Evolutionary conservation across 2,888 invertebrate genomes (phyloP).

Genomic region (Lasioglossum vierecki): DNA sequence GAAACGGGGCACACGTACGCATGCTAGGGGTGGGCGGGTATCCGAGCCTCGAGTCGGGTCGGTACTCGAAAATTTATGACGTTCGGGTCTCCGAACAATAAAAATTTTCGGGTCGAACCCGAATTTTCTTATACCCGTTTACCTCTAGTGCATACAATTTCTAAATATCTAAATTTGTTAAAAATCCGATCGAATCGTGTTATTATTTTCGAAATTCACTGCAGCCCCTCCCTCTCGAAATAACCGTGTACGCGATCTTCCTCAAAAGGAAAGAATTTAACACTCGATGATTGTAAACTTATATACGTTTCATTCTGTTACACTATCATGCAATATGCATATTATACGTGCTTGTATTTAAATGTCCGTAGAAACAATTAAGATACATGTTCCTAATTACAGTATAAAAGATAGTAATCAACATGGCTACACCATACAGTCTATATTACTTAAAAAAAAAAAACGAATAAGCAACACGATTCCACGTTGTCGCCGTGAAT

Average conservation of each 20-base stretch:
- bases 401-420: constrained; percentile 38
- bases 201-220: constrained; percentile 2
- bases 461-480: constrained; percentile 44
- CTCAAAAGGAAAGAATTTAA: constrained; percentile 3
- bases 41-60: too few relatives aligned
- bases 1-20: neutral
- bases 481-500: constrained; percentile 27
- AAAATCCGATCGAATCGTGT: constrained; percentile 11
- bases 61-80: too few relatives aligned
- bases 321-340: constrained; percentile 25
- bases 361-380: constrained; percentile 37
- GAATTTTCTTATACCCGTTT: too few relatives aligned
- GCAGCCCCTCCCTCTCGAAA: neutral
- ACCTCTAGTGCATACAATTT: neutral
- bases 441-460: constrained; percentile 27
- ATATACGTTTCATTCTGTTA: constrained; percentile 12
- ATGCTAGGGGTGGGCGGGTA: too few relatives aligned
- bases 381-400: constrained; percentile 33
- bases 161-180: constrained; percentile 22
- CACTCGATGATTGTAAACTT: constrained; percentile 2
- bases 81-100: too few relatives aligned
- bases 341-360: constrained; percentile 29
- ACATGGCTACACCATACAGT: constrained; percentile 29
- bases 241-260: constrained; percentile 1
- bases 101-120: too few relatives aligned